Percentiles rank a stretch among this genome's conserved stretches.
These are phyloP conservation scores for Apistogramma diplotaenia DNA, from an alignment of 2,113 vertebrate species.

Conservation along the genomic window DNA sequence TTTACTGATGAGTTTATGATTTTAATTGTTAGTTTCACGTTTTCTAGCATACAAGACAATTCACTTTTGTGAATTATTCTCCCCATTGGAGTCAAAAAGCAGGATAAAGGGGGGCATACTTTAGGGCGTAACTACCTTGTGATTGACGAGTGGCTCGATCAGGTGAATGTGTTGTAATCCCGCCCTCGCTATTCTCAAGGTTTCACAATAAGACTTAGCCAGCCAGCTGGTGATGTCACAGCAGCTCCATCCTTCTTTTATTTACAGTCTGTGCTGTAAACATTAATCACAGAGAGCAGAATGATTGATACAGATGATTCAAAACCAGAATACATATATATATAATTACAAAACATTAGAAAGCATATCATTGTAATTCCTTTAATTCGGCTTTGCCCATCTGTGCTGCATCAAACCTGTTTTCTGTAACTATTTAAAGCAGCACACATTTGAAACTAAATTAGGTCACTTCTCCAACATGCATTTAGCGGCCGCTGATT, in stretches of 20 bases:
- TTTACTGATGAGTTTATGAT: not conserved
- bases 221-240: not conserved
- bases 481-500: not conserved
- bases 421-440: not conserved
- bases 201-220: not conserved
- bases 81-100: not conserved
- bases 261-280: not conserved
- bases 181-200: fast-evolving
- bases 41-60: not conserved
- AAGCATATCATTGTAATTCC: not conserved
- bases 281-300: not conserved
- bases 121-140: not conserved
- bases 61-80: not conserved
- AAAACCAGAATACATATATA: not conserved
- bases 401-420: not conserved
- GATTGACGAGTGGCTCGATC: not conserved
- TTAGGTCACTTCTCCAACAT: not conserved
- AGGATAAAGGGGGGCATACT: not conserved
- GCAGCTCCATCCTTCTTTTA: not conserved
- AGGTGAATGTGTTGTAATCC: not conserved
- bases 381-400: not conserved
- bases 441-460: not conserved
- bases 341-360: not conserved
- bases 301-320: not conserved
- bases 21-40: not conserved